Evolutionary conservation across 2,797 vertebrate genomes (phyloP).

Genomic region (Merluccius polli): DNA sequence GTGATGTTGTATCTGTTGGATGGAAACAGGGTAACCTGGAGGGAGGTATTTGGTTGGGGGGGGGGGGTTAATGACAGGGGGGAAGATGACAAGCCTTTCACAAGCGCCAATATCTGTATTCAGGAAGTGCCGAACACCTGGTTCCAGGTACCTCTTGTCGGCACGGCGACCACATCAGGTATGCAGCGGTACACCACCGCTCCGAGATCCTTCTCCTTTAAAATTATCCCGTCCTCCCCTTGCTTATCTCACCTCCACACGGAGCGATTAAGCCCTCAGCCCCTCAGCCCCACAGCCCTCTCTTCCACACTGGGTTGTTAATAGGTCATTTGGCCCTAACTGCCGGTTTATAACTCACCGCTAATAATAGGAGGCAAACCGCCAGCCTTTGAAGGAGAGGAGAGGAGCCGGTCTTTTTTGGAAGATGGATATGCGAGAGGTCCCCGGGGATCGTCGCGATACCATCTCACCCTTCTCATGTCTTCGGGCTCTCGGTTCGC

Average conservation of each 20-base stretch:
- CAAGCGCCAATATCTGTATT: constrained; percentile 80
- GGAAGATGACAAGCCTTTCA: constrained; percentile 65
- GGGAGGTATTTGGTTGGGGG: constrained; percentile 22
- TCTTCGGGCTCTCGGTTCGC: too few relatives aligned
- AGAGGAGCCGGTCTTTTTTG: constrained; percentile 42
- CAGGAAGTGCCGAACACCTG: constrained; percentile 86
- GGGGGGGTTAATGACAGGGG: constrained; percentile 78
- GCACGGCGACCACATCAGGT: background rate
- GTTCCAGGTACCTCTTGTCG: background rate
- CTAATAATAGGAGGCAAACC: constrained; percentile 67
- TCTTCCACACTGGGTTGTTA: constrained; percentile 55
- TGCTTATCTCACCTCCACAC: constrained; percentile 51
- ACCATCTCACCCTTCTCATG: background rate
- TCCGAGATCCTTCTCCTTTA: constrained; percentile 48
- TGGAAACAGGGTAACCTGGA: background rate
- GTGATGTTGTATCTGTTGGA: background rate
- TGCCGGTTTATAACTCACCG: constrained; percentile 63
- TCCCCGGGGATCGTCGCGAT: constrained; percentile 4
- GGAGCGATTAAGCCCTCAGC: constrained; percentile 63
- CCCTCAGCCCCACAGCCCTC: constrained; percentile 34
- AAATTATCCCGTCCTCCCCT: constrained; percentile 76
- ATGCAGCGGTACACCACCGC: background rate
- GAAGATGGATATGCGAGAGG: constrained; percentile 53
- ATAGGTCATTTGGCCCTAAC: constrained; percentile 68
- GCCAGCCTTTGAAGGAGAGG: constrained; percentile 58